Base-by-base conservation (phyloP, 2,113 vertebrate species). In the Mola mola region DNA sequence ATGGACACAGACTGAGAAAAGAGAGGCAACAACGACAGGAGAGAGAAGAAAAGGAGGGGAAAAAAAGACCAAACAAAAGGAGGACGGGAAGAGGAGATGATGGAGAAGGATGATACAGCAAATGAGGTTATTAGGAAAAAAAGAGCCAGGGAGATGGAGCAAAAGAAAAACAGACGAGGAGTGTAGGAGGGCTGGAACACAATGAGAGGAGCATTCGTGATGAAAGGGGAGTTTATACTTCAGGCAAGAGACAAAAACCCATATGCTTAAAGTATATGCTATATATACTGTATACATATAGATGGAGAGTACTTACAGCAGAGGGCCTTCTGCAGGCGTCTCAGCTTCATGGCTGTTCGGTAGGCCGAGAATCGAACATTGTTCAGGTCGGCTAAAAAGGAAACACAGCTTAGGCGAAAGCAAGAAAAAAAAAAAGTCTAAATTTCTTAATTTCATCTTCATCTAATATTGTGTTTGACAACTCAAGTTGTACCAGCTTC, bases 331-430 rank as follows among this genome's bases (percentile, higher is more conserved):
- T 99, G 97, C 85, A 99, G 93, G 79, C 97, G 93, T 64, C 97
- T 88, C 31, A 99, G 94, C 69, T 99, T 99, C 97, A 99, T 99
- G 78, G 97, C 97, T 37, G 97, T 99, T 67, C 97, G 92, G 85
- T 99, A 99, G 0, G 97, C 97, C 0, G 97, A 99, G 90, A 99
- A 99, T 25, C 97, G 92, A 65, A 99, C 97, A 6, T 99, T 99
- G 93, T 99, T 99, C 87, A 99, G 93, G 88, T 67, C 88, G 4
- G 88, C 88, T 90, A 31, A 59, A 21, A 17, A 7, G 6, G 17
- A 57, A 56, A 36, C 7, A 47, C 3, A 9, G 46, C 6, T 53
- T 4, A 50, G 47, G 6, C 25, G 25, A 37, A 15, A 16, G 22
- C 13, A 26, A 19, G 51, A 70, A 8, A 47, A 2, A 2, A 7